phyloP scores from a whole-genome alignment of 2,113 vertebrate species.

The Pseudois nayaur region DNA sequence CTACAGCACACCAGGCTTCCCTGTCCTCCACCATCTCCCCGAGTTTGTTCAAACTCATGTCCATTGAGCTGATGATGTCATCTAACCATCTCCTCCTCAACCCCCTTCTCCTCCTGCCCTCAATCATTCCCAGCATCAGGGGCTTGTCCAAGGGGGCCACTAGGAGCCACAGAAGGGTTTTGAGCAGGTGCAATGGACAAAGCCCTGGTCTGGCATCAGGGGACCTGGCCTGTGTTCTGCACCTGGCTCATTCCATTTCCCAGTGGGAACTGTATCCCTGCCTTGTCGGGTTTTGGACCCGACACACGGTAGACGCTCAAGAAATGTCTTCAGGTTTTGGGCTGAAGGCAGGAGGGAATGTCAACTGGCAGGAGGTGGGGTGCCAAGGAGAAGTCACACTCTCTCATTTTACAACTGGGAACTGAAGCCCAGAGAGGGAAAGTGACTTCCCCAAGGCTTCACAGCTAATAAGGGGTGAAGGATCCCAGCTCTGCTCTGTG shows the following conservation, averaged over 20 bases:
- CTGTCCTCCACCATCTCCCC: background rate
- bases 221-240: background rate
- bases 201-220: background rate
- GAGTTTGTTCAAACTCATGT: background rate
- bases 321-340: background rate
- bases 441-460: background rate
- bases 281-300: background rate
- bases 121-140: background rate
- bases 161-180: background rate
- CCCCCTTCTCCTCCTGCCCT: background rate
- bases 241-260: background rate
- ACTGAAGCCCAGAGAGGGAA: background rate
- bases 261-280: background rate
- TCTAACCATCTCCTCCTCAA: background rate
- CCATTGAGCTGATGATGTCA: background rate
- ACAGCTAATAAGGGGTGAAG: background rate
- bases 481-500: background rate
- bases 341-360: background rate
- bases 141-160: background rate
- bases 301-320: background rate
- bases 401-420: background rate
- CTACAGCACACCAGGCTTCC: background rate
- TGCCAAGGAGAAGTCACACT: background rate
- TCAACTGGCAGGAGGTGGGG: background rate
- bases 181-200: background rate